Percentiles rank a stretch among this genome's conserved stretches.
These are phyloP conservation scores for Crax fasciolata DNA, from an alignment of 2,797 vertebrate genomes.

Conservation along the genomic window DNA sequence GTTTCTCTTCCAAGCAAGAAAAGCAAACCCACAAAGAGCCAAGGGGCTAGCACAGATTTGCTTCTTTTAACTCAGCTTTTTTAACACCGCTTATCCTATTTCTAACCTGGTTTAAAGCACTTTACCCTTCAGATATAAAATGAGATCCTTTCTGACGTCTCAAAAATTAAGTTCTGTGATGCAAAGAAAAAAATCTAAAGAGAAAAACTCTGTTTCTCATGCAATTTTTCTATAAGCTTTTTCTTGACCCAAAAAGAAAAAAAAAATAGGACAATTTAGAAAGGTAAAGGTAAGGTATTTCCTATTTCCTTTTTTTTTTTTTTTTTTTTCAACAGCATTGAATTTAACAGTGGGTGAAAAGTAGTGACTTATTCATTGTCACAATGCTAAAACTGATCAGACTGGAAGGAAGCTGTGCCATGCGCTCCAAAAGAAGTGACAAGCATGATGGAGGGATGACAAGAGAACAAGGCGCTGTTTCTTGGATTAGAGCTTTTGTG, in stretches of 20 bases:
- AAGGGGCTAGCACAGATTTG: neutral
- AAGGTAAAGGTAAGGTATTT: neutral
- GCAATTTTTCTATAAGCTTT: neutral
- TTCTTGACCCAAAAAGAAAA: neutral
- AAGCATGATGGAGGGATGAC: neutral
- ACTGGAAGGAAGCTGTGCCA: neutral
- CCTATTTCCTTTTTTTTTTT: no score
- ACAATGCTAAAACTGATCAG: constrained; percentile 1
- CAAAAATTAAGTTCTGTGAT: neutral
- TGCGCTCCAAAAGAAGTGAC: neutral
- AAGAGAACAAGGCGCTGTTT: neutral
- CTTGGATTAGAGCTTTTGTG: constrained; percentile 8
- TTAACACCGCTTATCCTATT: neutral
- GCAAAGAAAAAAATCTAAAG: neutral
- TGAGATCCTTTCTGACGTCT: neutral
- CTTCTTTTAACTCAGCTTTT: neutral
- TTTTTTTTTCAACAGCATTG: neutral
- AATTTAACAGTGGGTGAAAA: neutral
- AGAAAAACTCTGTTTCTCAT: neutral
- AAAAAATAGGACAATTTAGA: neutral
- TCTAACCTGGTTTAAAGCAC: neutral
- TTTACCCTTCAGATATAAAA: neutral
- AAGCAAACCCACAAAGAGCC: neutral
- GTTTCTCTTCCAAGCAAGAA: neutral
- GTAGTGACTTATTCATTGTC: neutral